A percentile compares a stretch with the other conserved stretches of the same genome.
These are phyloP conservation scores for Standfussiana lucernea DNA, from an alignment of 2,888 invertebrate genomes.

Conservation along the genomic window DNA sequence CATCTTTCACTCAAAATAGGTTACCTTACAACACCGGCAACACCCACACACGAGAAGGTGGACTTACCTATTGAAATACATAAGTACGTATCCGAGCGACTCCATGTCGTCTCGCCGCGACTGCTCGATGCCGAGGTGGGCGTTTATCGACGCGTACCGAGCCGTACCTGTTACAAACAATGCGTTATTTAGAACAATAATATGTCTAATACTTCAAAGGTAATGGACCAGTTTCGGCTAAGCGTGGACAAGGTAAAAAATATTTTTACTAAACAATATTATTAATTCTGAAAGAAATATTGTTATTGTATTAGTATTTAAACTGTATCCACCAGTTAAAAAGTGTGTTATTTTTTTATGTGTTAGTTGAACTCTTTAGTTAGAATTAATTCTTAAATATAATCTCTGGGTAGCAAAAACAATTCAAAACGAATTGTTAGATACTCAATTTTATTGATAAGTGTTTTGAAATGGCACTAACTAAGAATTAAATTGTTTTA, in stretches of 20 bases:
- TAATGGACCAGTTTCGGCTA: no score
- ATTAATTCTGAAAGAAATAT: no score
- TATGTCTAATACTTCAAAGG: neutral
- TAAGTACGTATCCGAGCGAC: slow-evolving; percentile 99
- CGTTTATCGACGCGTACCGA: slow-evolving; percentile 99
- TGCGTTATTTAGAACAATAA: slow-evolving; percentile 32
- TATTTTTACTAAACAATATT: no score
- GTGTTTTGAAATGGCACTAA: neutral
- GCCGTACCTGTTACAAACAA: slow-evolving; percentile 93
- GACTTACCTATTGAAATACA: slow-evolving; percentile 97
- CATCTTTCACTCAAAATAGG: neutral
- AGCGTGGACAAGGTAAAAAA: no score
- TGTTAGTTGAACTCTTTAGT: no score
- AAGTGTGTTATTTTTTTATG: no score
- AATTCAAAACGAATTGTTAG: neutral
- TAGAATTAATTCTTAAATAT: no score
- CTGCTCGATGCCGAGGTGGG: slow-evolving; percentile 99
- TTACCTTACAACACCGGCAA: neutral
- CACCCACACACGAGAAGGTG: neutral
- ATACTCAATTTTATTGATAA: neutral
- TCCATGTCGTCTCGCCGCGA: slow-evolving; percentile 99
- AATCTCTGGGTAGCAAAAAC: neutral
- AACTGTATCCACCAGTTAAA: no score
- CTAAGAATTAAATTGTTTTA: slow-evolving; percentile 8
- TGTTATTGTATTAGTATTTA: no score